Conservation (phyloP, 2,113 vertebrate genomes). For the Callospermophilus lateralis region DNA sequence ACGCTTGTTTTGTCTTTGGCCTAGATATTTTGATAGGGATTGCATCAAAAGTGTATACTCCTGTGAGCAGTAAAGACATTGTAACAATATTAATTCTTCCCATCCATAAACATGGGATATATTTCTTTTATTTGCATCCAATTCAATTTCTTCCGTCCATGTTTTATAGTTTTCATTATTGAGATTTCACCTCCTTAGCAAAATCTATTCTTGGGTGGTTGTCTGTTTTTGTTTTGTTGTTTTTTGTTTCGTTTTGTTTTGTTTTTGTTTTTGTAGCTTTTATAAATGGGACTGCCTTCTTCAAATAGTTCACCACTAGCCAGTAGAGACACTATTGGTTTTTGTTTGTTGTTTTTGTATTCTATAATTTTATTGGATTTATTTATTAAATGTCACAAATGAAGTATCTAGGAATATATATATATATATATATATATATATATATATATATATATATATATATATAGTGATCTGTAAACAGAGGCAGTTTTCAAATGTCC, state of each 20-base stretch:
- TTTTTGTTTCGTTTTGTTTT: too few relatives aligned
- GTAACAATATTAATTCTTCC: not conserved
- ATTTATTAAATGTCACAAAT: not conserved
- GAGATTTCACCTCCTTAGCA: not conserved
- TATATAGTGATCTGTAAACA: not conserved
- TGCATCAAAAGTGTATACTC: not conserved
- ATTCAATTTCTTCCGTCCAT: not conserved
- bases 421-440: too few relatives aligned
- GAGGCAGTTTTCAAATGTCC: not conserved
- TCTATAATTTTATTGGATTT: not conserved
- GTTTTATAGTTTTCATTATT: not conserved
- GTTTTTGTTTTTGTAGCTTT: not conserved
- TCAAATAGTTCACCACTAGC: not conserved
- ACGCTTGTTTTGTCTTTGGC: not conserved
- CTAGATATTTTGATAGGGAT: not conserved
- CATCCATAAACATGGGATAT: not conserved
- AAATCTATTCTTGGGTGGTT: too few relatives aligned
- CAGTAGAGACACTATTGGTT: not conserved
- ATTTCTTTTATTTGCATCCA: not conserved
- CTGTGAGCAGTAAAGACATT: not conserved
- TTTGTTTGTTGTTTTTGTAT: not conserved
- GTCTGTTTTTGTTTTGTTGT: too few relatives aligned
- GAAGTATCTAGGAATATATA: not conserved
- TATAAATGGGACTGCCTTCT: not conserved
- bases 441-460: too few relatives aligned